These are phyloP conservation scores for Lordiphosa stackelbergi DNA, from an alignment of 1,140 invertebrate species.

Conservation along the genomic window DNA sequence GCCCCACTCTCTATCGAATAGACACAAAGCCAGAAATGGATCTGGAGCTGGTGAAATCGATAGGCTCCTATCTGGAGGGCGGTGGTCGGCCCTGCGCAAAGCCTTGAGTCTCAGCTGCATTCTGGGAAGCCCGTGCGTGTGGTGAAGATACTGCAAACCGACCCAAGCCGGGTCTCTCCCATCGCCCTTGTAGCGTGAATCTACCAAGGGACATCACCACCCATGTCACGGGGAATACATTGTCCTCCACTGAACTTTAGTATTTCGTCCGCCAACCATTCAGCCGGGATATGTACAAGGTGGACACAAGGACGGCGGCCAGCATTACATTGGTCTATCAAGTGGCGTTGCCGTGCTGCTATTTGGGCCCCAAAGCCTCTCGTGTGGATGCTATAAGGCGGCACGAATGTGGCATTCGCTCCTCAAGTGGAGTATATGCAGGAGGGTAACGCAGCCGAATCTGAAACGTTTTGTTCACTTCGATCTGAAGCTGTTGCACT, in stretches of 20 bases:
- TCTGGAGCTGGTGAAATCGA: slow-evolving; percentile 53
- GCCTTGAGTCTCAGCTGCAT: slow-evolving; percentile 88
- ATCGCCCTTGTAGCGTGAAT: slow-evolving; percentile 89
- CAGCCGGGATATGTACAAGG: slow-evolving; percentile 81
- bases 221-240: slow-evolving; percentile 81
- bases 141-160: slow-evolving; percentile 87
- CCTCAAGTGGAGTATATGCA: slow-evolving; percentile 88
- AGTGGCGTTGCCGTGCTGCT: slow-evolving; percentile 87
- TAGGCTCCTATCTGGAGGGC: slow-evolving; percentile 65
- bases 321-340: slow-evolving; percentile 90
- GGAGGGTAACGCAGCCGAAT: slow-evolving; percentile 85
- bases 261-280: slow-evolving; percentile 84
- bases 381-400: slow-evolving; percentile 85
- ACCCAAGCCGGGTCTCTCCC: slow-evolving; percentile 88
- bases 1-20: no score
- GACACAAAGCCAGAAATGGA: no score
- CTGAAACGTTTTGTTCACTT: slow-evolving; percentile 86
- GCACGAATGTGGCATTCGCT: slow-evolving; percentile 94
- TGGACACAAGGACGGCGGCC: slow-evolving; percentile 89
- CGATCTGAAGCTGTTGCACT: slow-evolving; percentile 82
- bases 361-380: slow-evolving; percentile 80
- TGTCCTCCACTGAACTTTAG: slow-evolving; percentile 87
- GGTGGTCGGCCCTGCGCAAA: slow-evolving; percentile 92
- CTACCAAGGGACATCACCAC: slow-evolving; percentile 86
- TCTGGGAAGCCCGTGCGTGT: slow-evolving; percentile 85